Percentiles rank a stretch among this genome's conserved stretches.
These are phyloP conservation scores for Aphrocallistes beatrix DNA, from an alignment of 37 sponge, comb jelly and placozoan species.

Conservation along the genomic window DNA sequence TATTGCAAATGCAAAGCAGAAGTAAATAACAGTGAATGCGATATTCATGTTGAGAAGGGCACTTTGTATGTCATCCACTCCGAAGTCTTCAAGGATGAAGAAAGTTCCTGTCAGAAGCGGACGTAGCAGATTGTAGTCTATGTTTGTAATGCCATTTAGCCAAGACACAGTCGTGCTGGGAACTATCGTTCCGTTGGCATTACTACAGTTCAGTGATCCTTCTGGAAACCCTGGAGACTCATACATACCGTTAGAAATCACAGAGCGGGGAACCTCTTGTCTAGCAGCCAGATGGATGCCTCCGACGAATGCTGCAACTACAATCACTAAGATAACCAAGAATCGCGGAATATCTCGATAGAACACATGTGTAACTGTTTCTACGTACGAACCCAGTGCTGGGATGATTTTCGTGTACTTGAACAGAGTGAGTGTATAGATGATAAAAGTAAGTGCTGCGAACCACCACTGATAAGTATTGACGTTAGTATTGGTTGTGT, in stretches of 20 bases:
- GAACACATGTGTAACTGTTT: not conserved
- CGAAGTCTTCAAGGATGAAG: not conserved
- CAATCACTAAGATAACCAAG: not conserved
- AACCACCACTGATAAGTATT: not conserved
- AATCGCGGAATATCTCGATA: not conserved
- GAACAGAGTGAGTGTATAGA: conserved; percentile 8
- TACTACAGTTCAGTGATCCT: not conserved
- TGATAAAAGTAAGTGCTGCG: not conserved
- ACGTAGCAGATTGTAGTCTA: not conserved
- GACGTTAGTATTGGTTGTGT: not conserved
- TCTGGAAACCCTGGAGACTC: not conserved
- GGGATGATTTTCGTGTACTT: conserved; percentile 10
- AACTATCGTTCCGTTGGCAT: not conserved
- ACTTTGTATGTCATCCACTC: not conserved
- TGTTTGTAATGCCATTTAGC: not conserved
- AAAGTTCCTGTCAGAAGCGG: not conserved
- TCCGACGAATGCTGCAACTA: not conserved
- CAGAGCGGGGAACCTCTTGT: not conserved
- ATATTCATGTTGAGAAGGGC: not conserved
- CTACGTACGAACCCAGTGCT: not conserved
- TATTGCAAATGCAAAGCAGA: not conserved
- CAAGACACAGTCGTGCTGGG: not conserved
- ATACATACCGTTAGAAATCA: not conserved
- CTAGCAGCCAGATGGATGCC: not conserved
- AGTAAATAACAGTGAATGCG: not conserved